Percentiles rank a stretch among this genome's conserved stretches.
Evolutionary conservation across 2,113 vertebrate species (phyloP).

Genomic region (Sebastes schlegelii): DNA sequence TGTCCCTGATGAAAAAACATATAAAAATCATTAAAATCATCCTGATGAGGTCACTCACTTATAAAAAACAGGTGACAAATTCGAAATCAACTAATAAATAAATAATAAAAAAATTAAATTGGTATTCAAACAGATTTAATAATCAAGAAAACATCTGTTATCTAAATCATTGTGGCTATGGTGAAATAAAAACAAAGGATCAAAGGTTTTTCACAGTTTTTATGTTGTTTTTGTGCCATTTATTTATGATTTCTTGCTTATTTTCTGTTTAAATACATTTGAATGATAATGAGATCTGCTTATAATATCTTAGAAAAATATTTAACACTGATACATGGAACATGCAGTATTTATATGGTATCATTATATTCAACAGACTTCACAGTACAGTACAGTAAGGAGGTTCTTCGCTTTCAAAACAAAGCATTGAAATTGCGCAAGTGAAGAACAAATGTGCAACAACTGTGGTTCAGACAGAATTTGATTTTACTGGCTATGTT

Average conservation of each 20-base stretch:
- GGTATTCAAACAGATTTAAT: not conserved
- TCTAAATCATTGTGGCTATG: not conserved
- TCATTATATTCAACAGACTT: conserved; percentile 2
- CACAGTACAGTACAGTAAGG: conserved; percentile 37
- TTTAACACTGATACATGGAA: conserved; percentile 21
- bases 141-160: not conserved
- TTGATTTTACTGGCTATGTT: not conserved
- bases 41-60: not conserved
- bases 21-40: not conserved
- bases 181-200: not conserved
- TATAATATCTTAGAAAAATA: not conserved
- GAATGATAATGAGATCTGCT: not conserved
- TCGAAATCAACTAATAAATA: not conserved
- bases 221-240: conserved; percentile 16
- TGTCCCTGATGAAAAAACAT: not conserved
- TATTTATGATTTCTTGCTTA: not conserved
- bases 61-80: not conserved
- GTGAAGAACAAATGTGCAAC: not conserved
- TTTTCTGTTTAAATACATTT: conserved; percentile 48
- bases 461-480: not conserved
- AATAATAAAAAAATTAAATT: not conserved
- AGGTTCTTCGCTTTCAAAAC: conserved; percentile 9
- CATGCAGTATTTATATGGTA: not conserved
- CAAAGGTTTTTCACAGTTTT: not conserved
- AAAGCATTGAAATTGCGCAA: conserved; percentile 26